Evolutionary conservation across 2,888 invertebrate species (phyloP).

Genomic region (Eupithecia centaureata): DNA sequence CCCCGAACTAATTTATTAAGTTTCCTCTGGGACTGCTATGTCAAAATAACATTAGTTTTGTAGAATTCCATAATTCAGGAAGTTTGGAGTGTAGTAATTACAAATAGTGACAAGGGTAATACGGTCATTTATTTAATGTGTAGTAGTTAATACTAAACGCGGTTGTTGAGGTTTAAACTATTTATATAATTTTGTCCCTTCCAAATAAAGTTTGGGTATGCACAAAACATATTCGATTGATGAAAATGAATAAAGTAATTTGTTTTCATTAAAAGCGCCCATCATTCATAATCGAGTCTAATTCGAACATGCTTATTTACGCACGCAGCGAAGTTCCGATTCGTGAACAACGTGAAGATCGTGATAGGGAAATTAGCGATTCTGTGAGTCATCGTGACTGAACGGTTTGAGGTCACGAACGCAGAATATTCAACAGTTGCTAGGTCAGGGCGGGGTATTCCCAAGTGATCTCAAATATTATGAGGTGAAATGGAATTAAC

Average conservation of each 20-base stretch:
- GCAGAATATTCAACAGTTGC: constrained; percentile 21
- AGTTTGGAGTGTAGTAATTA: constrained; percentile 14
- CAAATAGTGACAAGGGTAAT: neutral
- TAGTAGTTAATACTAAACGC: neutral
- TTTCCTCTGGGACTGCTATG: constrained; percentile 45
- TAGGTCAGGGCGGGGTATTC: constrained; percentile 14
- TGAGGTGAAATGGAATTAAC: neutral
- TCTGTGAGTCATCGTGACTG: constrained; percentile 53
- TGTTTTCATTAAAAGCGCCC: constrained; percentile 14
- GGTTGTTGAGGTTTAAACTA: neutral
- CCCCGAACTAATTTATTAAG: constrained; percentile 55
- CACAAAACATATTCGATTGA: neutral
- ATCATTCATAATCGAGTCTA: constrained; percentile 34
- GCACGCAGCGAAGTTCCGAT: constrained; percentile 47
- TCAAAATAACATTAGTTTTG: constrained; percentile 47
- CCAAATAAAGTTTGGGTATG: neutral
- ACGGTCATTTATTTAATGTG: neutral
- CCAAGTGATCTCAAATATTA: constrained; percentile 10
- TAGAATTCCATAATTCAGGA: constrained; percentile 22
- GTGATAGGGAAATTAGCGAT: constrained; percentile 50
- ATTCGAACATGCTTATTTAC: constrained; percentile 40
- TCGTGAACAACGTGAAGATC: constrained; percentile 44
- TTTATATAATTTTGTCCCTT: neutral
- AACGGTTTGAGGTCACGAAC: constrained; percentile 35
- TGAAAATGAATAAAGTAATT: neutral